These are phyloP conservation scores for Hestina assimilis DNA, from an alignment of 1,140 invertebrate species.

Conservation along the genomic window DNA sequence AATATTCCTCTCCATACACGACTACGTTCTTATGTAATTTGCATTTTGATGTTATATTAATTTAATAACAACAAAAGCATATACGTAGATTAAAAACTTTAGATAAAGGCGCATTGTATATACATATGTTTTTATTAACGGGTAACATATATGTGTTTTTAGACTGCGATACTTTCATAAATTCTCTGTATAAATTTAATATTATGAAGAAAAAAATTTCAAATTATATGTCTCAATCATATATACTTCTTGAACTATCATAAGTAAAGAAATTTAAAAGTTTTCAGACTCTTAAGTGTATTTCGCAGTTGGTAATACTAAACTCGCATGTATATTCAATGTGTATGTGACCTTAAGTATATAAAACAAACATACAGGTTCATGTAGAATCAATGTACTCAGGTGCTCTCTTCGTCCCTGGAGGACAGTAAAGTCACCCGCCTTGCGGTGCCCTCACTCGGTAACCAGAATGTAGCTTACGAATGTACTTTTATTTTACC, in stretches of 20 bases:
- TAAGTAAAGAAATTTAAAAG: not conserved
- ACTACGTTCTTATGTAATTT: constrained; percentile 22
- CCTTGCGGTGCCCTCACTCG: constrained; percentile 45
- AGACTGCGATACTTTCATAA: too few species aligned
- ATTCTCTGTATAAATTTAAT: too few species aligned
- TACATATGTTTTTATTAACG: too few species aligned
- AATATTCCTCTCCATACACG: constrained; percentile 27
- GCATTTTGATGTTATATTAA: constrained; percentile 19
- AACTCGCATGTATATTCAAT: not conserved
- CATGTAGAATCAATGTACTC: constrained; percentile 67
- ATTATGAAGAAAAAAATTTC: too few species aligned
- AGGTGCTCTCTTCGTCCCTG: constrained; percentile 49
- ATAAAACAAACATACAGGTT: constrained; percentile 32
- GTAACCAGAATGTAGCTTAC: constrained; percentile 32
- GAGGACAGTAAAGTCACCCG: constrained; percentile 63
- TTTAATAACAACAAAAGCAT: not conserved
- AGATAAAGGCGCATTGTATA: too few species aligned
- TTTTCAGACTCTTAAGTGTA: not conserved
- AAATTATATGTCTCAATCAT: too few species aligned
- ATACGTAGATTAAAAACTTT: too few species aligned
- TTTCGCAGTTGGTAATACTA: not conserved
- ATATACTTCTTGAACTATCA: too few species aligned
- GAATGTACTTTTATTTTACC: constrained; percentile 25
- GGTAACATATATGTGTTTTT: too few species aligned
- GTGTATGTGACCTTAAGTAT: constrained; percentile 15